Evolutionary conservation across 2,797 vertebrate genomes (phyloP), one percentile per base, ranked within the genome.

Genomic region (Crenuchus spilurus): DNA sequence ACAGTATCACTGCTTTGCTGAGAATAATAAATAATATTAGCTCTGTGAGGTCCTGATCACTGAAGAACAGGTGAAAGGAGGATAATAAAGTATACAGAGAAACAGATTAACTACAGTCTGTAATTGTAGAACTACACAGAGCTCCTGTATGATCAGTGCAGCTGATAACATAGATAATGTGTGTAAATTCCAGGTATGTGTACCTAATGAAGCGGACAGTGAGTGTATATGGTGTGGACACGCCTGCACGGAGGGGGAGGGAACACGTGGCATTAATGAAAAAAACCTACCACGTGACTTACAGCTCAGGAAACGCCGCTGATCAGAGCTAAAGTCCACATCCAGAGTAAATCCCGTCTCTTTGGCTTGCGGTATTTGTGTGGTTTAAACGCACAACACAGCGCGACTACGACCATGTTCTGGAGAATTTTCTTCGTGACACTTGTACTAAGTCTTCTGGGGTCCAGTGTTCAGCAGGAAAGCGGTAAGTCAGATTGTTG

Each of bases 301-400:
- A 82, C 80, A 72, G 84, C 91, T 84, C 87, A 91, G 93, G 92
- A 93, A 94, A 92, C 88, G 79, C 71, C 26, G 44, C 82, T 51
- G 78, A 71, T 51, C 76, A 86, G 72, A 70, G 77, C 68, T 72
- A 60, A 78, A 73, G 66, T 74, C 24, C 44, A 80, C 13, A 31
- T 30, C 24, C 30, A 37, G 20, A 49, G 8, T 31, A 7, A 16
- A 24, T 18, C 3, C 30, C 35, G n/a, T 37, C 8, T 11, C 49
- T 28, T 1, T 4, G 2, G 44, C n/a, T 33, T 24, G 13, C 3
- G 16, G 37, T 20, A 3, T 52, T 18, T 13, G 2, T 6, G 6
- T 0, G 13, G 20, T 69, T 20, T 31, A 31, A 76, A 51, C 31
- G 72, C 54, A 54, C 35, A 33, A 22, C 6, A 2, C 67, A 42